phyloP scores from a whole-genome alignment of 2,113 vertebrate genomes.

The Labeo rohita region DNA sequence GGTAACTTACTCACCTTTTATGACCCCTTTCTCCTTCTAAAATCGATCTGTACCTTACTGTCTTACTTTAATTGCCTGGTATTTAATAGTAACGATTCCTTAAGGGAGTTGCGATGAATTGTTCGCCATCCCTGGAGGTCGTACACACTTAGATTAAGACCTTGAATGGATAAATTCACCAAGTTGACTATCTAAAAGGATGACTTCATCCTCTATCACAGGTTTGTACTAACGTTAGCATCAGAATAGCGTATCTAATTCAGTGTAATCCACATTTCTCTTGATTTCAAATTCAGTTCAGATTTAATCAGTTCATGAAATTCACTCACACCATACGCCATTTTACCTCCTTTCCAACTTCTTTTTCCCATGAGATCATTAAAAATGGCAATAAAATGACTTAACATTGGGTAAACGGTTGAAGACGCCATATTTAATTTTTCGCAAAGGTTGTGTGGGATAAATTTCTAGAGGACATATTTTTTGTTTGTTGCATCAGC shows the following conservation, averaged over 20 bases:
- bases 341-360: conserved; percentile 70
- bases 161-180: background rate
- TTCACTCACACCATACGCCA: conserved; percentile 69
- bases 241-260: background rate
- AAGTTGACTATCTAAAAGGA: background rate
- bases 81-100: background rate
- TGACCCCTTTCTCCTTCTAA: conserved; percentile 42
- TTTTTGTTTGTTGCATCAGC: background rate
- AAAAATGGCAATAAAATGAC: conserved; percentile 44
- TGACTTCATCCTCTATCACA: background rate
- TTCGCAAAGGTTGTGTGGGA: background rate
- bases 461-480: background rate
- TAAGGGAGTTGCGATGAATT: conserved; percentile 36
- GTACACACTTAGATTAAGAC: conserved; percentile 5
- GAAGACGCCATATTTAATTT: background rate
- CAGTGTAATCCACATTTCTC: conserved; percentile 28
- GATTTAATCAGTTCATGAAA: conserved; percentile 62
- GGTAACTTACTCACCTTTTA: conserved; percentile 82
- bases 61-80: background rate
- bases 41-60: conserved; percentile 19
- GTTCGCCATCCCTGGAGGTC: background rate
- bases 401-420: background rate
- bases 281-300: conserved; percentile 62
- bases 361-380: conserved; percentile 66
- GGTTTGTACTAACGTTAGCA: background rate